A percentile compares a stretch with the other conserved stretches of the same genome.
These are phyloP conservation scores for Eolophus roseicapilla DNA, from an alignment of 2,113 vertebrate genomes.

Conservation along the genomic window DNA sequence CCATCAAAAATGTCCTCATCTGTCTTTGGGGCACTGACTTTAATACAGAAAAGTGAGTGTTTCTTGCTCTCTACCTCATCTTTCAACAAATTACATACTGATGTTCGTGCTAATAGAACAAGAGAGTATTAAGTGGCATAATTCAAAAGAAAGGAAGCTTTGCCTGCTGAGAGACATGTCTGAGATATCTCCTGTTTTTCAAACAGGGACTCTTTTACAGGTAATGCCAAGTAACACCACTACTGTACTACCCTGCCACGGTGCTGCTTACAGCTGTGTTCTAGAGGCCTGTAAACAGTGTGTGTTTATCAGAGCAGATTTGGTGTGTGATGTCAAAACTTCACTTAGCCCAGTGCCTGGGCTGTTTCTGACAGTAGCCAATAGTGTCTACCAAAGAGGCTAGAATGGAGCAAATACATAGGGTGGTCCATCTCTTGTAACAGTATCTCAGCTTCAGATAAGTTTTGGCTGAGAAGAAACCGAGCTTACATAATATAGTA, in stretches of 20 bases:
- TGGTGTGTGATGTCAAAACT: background rate
- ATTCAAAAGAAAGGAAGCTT: background rate
- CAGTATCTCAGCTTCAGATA: background rate
- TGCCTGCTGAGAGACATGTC: background rate
- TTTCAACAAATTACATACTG: background rate
- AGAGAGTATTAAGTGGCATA: background rate
- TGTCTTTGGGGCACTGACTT: background rate
- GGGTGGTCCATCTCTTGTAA: background rate
- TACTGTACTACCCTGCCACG: accelerated
- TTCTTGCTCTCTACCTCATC: background rate
- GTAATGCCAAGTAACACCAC: background rate
- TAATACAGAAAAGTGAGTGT: background rate
- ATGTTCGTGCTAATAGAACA: background rate
- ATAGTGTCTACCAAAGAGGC: background rate
- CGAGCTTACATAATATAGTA: background rate
- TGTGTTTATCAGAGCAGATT: background rate
- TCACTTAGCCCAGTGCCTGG: background rate
- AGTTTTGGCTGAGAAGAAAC: background rate
- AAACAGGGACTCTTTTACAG: background rate
- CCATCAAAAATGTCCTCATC: background rate
- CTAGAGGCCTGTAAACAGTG: background rate
- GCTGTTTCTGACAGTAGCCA: background rate
- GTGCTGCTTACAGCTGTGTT: accelerated
- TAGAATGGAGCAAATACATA: background rate
- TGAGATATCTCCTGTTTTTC: background rate